Conservation (phyloP, 2,888 invertebrate genomes). For the Troides oblongomaculatus region DNA sequence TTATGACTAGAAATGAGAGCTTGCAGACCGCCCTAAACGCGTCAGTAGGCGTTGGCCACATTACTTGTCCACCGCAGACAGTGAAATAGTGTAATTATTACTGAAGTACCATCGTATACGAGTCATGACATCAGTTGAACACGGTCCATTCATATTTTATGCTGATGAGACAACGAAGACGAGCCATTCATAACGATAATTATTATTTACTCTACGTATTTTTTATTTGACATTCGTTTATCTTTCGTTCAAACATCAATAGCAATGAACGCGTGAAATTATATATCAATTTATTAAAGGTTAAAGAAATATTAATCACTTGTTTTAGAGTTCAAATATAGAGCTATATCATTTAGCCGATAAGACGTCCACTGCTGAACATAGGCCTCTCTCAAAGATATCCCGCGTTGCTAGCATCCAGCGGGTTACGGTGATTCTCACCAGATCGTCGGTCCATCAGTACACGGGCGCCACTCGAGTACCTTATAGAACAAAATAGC, state of each 20-base stretch:
- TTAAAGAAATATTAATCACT: background rate
- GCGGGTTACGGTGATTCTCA: too few species aligned
- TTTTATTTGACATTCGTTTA: background rate
- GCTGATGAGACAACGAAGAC: constrained; percentile 10
- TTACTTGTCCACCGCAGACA: constrained; percentile 14
- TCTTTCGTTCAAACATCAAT: background rate
- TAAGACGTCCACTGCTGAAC: too few species aligned
- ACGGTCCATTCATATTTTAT: constrained; percentile 28
- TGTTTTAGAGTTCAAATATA: background rate
- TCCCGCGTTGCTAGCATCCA: too few species aligned
- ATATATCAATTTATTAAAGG: background rate
- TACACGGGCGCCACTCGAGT: too few species aligned
- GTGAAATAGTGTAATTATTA: constrained; percentile 25
- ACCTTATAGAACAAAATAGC: too few species aligned
- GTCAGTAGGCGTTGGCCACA: constrained; percentile 24
- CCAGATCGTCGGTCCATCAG: too few species aligned
- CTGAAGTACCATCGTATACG: constrained; percentile 11
- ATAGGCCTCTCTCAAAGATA: too few species aligned
- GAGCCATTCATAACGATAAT: constrained; percentile 24
- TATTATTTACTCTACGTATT: constrained; percentile 1
- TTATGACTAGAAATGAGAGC: constrained; percentile 37
- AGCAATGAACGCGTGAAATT: background rate
- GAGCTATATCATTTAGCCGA: too few species aligned
- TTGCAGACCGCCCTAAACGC: constrained; percentile 30
- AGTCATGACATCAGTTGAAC: constrained; percentile 21